These are phyloP conservation scores for Myotis yumanensis DNA, from an alignment of 2,113 vertebrate species.

Conservation along the genomic window DNA sequence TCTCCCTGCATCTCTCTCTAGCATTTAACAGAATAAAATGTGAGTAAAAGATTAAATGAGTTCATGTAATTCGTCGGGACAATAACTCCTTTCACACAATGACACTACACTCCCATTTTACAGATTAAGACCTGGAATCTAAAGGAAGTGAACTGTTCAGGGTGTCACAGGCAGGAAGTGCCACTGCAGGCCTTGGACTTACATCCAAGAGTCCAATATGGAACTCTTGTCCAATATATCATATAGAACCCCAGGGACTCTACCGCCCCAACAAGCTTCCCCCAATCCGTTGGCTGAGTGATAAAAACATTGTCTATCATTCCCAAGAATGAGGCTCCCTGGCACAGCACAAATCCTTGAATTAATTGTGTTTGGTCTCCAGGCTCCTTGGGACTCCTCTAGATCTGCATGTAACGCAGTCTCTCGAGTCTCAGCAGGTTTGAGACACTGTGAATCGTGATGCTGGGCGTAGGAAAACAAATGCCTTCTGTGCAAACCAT, in stretches of 20 bases:
- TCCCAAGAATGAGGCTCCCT: neutral
- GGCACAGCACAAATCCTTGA: neutral
- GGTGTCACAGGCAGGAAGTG: too few relatives aligned
- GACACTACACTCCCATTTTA: neutral
- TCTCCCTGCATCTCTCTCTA: too few relatives aligned
- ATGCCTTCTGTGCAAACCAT: slow-evolving; percentile 59
- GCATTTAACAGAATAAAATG: neutral
- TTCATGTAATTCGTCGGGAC: neutral
- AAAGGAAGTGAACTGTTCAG: neutral
- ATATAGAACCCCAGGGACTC: neutral
- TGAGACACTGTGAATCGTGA: slow-evolving; percentile 65
- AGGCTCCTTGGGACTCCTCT: slow-evolving; percentile 18
- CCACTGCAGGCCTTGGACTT: neutral
- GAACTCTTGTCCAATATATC: neutral
- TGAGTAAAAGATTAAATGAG: neutral
- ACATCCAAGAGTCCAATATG: neutral
- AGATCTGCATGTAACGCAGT: slow-evolving; percentile 56
- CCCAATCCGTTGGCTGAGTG: neutral
- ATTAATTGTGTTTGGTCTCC: neutral
- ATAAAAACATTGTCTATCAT: neutral
- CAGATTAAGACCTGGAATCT: neutral
- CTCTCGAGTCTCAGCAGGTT: slow-evolving; percentile 48
- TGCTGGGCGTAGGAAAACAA: slow-evolving; percentile 74
- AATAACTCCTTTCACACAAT: neutral
- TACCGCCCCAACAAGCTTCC: neutral